Conservation (phyloP, 30 jellyfish, hydroid and myxozoan genomes). For the Cassiopea andromeda region DNA sequence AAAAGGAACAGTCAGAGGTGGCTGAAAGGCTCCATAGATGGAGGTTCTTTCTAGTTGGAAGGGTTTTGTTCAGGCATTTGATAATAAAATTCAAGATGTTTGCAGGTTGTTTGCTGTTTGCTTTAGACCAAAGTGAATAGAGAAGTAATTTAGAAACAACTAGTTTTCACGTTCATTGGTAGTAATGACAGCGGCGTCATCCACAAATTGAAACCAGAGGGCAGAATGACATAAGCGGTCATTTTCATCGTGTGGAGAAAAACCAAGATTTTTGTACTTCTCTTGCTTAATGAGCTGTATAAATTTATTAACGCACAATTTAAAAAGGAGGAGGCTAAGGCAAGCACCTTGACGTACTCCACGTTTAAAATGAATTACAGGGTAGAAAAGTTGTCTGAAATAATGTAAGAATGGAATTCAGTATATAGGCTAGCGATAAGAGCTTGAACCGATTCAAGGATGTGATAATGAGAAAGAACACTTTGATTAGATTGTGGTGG, state of each 20-base stretch:
- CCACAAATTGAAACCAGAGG: too few relatives aligned
- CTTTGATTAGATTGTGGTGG: conserved; percentile 1
- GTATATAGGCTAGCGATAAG: too few relatives aligned
- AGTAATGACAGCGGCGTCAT: too few relatives aligned
- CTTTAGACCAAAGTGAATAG: too few relatives aligned
- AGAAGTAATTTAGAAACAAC: too few relatives aligned
- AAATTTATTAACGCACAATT: not conserved
- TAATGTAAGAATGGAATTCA: too few relatives aligned
- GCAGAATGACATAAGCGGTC: too few relatives aligned
- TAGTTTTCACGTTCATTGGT: too few relatives aligned
- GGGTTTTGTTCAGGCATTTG: not conserved
- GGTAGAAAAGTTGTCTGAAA: not conserved
- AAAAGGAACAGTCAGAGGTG: too few relatives aligned
- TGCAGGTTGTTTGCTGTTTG: not conserved
- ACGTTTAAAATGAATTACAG: conserved; percentile 4
- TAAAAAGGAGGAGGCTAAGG: not conserved
- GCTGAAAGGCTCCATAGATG: too few relatives aligned
- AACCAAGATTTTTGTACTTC: conserved; percentile 17
- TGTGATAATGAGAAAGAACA: conserved; percentile 6
- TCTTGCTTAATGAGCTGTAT: conserved; percentile 16
- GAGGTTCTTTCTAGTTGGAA: not conserved
- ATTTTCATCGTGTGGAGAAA: not conserved
- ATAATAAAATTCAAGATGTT: not conserved
- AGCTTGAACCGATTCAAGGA: too few relatives aligned
- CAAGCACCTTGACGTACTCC: conserved; percentile 13